Evolutionary conservation across 2,797 vertebrate genomes (phyloP).

Genomic region (Delichon dasypus): DNA sequence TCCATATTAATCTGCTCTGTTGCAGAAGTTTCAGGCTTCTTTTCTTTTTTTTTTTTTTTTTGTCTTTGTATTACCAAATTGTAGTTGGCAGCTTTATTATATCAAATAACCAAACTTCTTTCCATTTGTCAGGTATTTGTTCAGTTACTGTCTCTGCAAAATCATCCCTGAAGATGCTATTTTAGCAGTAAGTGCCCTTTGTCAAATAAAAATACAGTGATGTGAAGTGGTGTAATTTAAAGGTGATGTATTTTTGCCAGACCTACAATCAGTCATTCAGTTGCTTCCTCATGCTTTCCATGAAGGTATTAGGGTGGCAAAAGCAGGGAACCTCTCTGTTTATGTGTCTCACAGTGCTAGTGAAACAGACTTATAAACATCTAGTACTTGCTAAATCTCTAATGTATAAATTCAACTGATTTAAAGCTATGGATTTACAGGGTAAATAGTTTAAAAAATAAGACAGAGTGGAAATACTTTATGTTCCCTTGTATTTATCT

Average conservation of each 20-base stretch:
- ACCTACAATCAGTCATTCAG: neutral
- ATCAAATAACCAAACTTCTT: neutral
- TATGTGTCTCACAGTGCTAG: neutral
- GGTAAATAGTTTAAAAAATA: neutral
- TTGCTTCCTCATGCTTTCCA: neutral
- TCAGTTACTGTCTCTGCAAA: neutral
- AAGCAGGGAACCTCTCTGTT: neutral
- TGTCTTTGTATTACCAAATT: neutral
- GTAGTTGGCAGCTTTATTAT: conserved; percentile 7
- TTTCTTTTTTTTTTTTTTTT: neutral
- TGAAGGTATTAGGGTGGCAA: neutral
- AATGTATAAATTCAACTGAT: neutral
- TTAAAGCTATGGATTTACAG: neutral
- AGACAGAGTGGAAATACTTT: neutral
- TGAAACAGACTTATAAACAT: neutral
- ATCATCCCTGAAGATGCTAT: neutral
- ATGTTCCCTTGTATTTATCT: neutral
- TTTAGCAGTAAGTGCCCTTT: conserved; percentile 1
- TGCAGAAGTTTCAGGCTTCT: neutral
- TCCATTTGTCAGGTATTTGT: neutral
- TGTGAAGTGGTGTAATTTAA: conserved; percentile 26
- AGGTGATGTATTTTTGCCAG: neutral
- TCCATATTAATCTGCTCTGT: neutral
- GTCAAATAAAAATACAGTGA: neutral
- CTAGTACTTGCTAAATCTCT: neutral